Conservation (phyloP, 1,140 invertebrate species). For the Scaptomyza hsui region DNA sequence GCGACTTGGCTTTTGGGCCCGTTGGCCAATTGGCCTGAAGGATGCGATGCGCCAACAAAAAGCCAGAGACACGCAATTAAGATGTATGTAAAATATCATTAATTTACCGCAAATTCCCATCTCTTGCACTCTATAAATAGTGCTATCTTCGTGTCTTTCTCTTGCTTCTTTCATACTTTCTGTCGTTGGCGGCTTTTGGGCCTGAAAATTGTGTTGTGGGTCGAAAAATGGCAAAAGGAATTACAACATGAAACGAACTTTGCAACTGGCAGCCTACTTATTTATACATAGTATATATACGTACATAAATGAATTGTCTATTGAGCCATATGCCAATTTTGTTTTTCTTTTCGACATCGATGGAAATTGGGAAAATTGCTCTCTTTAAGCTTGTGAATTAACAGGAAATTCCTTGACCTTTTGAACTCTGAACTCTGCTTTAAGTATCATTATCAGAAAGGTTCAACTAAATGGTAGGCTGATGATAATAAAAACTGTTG, state of each 20-base stretch:
- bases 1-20: neutral
- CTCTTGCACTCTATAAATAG: neutral
- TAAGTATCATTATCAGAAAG: no score
- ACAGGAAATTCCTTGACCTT: no score
- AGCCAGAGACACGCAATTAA: constrained; percentile 52
- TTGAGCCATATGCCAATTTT: constrained; percentile 6
- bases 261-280: neutral
- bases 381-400: no score
- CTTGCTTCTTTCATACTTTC: neutral
- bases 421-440: no score
- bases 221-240: constrained; percentile 10
- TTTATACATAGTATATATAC: neutral
- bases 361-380: neutral
- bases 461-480: no score
- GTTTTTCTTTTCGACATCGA: constrained; percentile 1
- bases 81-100: constrained; percentile 51
- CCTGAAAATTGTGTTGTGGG: constrained; percentile 7
- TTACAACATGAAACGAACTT: constrained; percentile 14
- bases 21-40: constrained; percentile 27
- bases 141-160: no score
- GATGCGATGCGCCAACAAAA: constrained; percentile 36
- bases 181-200: neutral
- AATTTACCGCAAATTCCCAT: constrained; percentile 30
- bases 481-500: no score
- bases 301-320: neutral